Evolutionary conservation across 2,113 vertebrate genomes (phyloP).

Genomic region (Recurvirostra avosetta): DNA sequence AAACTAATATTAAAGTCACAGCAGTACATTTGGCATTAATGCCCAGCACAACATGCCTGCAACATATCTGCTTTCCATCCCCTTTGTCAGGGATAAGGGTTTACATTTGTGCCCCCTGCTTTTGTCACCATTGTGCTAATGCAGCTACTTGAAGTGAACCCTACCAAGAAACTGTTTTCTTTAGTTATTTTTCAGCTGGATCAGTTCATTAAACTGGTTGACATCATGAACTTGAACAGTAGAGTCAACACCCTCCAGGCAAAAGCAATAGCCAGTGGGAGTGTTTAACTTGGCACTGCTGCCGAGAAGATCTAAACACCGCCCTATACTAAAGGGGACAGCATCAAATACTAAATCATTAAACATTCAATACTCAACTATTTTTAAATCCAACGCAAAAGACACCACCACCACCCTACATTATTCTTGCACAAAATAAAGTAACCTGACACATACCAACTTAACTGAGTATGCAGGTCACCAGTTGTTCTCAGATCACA

Average conservation of each 20-base stretch:
- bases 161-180: background rate
- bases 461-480: background rate
- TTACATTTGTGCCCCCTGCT: background rate
- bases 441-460: background rate
- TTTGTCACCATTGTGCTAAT: background rate
- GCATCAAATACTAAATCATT: background rate
- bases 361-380: background rate
- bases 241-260: background rate
- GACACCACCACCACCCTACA: background rate
- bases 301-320: background rate
- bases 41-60: background rate
- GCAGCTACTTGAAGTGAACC: background rate
- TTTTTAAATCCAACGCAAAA: conserved; percentile 15
- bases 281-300: background rate
- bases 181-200: background rate
- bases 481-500: background rate
- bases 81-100: background rate
- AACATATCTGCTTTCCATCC: background rate
- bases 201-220: background rate
- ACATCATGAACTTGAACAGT: background rate
- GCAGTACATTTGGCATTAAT: background rate
- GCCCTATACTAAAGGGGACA: background rate
- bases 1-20: background rate
- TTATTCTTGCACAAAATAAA: background rate
- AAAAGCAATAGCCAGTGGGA: background rate